These are phyloP conservation scores for Condylostylus longicornis DNA, from an alignment of 1,140 invertebrate species.

Conservation along the genomic window DNA sequence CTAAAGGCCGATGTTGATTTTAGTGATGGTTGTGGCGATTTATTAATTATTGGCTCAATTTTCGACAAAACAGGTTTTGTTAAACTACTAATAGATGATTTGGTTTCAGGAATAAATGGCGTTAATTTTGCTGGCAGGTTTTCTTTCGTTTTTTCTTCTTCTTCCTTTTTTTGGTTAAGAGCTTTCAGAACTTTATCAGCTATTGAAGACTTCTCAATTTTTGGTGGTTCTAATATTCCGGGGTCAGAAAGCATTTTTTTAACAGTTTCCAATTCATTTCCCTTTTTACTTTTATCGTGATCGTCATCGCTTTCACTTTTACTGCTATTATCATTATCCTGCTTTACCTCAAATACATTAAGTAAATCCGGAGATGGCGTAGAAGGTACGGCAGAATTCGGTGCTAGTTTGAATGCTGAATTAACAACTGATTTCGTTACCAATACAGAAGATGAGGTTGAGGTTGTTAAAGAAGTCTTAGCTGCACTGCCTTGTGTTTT, in stretches of 20 bases:
- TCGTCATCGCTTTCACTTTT: conserved; percentile 31
- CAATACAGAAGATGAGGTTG: too few relatives aligned
- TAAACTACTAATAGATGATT: too few relatives aligned
- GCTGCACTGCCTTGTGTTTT: too few relatives aligned
- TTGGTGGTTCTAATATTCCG: conserved; percentile 21
- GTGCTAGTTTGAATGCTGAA: too few relatives aligned
- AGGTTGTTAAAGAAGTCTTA: too few relatives aligned
- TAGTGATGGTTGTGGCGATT: neutral
- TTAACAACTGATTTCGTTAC: too few relatives aligned
- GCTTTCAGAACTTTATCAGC: conserved; percentile 43
- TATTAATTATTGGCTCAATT: neutral
- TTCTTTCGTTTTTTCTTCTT: conserved; percentile 22
- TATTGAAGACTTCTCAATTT: conserved; percentile 36
- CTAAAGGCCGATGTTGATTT: too few relatives aligned
- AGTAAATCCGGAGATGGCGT: conserved; percentile 21
- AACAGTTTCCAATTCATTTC: conserved; percentile 39
- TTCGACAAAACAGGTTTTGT: too few relatives aligned
- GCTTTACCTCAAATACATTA: conserved; percentile 28
- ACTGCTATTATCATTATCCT: conserved; percentile 16
- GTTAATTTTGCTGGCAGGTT: conserved; percentile 4
- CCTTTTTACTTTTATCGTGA: conserved; percentile 38
- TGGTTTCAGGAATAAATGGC: neutral
- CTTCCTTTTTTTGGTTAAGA: conserved; percentile 34
- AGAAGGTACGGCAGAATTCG: too few relatives aligned
- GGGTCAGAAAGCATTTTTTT: conserved; percentile 24